A percentile compares a stretch with the other conserved stretches of the same genome.
Evolutionary conservation across 2,888 invertebrate genomes (phyloP).

Genomic region (Philopedon plagiatum): DNA sequence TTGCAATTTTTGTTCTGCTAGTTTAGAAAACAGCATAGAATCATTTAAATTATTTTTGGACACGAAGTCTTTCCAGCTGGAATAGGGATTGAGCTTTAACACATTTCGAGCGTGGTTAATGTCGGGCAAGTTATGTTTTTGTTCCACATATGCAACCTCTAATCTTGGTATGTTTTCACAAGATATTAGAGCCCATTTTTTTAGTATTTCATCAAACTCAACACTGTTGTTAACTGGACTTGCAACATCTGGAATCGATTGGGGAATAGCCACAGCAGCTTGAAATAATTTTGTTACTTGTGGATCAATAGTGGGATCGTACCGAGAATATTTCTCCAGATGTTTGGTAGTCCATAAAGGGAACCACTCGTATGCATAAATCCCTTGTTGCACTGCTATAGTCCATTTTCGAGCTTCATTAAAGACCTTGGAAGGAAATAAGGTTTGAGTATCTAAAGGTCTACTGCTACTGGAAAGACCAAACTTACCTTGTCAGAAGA

Average conservation of each 20-base stretch:
- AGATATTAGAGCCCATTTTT: neutral
- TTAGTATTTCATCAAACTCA: slow-evolving; percentile 61
- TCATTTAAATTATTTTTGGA: slow-evolving; percentile 5
- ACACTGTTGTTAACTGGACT: neutral
- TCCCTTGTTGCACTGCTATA: slow-evolving; percentile 71
- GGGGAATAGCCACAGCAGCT: slow-evolving; percentile 71
- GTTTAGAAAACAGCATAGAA: neutral
- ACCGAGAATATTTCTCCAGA: slow-evolving; percentile 63
- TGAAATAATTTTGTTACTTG: slow-evolving; percentile 76
- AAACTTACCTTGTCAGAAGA: slow-evolving; percentile 27
- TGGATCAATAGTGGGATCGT: slow-evolving; percentile 72
- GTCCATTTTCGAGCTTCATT: slow-evolving; percentile 74
- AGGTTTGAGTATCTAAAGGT: neutral
- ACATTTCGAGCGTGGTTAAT: slow-evolving; percentile 73
- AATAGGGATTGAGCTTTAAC: slow-evolving; percentile 63
- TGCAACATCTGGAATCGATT: neutral
- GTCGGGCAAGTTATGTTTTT: slow-evolving; percentile 75
- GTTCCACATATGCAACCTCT: slow-evolving; percentile 55
- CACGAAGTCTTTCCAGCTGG: slow-evolving; percentile 15
- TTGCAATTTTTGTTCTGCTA: slow-evolving; percentile 59
- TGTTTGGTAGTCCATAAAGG: slow-evolving; percentile 66
- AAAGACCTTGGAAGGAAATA: slow-evolving; percentile 68
- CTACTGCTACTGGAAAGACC: no score
- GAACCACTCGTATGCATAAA: slow-evolving; percentile 71
- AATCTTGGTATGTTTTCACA: neutral